Evolutionary conservation across 2,113 vertebrate genomes (phyloP).

Genomic region (Rhagologus leucostigma): DNA sequence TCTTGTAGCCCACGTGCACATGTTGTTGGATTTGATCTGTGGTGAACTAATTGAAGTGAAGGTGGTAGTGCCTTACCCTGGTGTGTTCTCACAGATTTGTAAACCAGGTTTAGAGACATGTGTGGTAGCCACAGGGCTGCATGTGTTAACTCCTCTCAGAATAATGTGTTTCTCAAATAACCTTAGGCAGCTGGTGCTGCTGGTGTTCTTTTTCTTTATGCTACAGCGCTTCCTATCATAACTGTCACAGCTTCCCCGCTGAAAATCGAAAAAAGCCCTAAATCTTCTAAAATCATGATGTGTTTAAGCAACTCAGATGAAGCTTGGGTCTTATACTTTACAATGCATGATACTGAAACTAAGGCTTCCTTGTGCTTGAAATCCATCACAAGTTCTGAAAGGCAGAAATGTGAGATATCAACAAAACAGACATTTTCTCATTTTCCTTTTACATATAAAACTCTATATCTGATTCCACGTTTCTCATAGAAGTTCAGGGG

Average conservation of each 20-base stretch:
- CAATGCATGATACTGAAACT: background rate
- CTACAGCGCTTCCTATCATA: background rate
- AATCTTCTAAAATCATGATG: background rate
- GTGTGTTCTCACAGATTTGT: background rate
- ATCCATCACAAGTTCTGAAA: background rate
- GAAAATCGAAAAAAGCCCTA: background rate
- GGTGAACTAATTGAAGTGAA: background rate
- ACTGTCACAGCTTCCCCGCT: background rate
- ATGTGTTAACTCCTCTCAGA: background rate
- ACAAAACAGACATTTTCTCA: background rate
- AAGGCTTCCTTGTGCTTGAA: background rate
- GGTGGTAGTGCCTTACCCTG: background rate
- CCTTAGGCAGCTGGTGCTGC: background rate
- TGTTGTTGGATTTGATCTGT: background rate
- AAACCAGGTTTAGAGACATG: background rate
- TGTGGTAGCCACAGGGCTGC: background rate
- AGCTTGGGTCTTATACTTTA: background rate
- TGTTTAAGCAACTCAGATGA: background rate
- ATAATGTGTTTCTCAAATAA: background rate
- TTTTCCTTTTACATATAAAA: background rate
- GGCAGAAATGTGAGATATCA: background rate
- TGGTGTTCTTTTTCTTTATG: background rate
- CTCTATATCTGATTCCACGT: background rate
- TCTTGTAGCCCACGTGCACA: background rate
- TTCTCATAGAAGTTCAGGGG: background rate